Percentiles rank a stretch among this genome's conserved stretches.
Conservation (phyloP, 2,113 vertebrate genomes). For the Otolemur garnettii region DNA sequence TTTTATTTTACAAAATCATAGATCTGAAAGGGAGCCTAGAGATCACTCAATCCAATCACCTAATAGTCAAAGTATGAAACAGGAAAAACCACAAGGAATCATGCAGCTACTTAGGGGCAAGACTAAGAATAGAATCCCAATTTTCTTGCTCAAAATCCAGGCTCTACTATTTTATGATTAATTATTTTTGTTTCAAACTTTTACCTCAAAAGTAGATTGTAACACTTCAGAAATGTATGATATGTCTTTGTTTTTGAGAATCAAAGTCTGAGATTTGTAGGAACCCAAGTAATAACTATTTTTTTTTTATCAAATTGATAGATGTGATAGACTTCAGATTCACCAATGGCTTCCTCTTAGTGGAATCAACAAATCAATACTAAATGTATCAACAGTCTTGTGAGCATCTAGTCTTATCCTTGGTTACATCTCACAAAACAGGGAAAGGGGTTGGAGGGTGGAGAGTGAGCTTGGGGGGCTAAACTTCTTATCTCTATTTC, state of each 20-base stretch:
- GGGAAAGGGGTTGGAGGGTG: not conserved
- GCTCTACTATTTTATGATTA: not conserved
- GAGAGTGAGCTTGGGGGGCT: not conserved
- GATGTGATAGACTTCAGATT: not conserved
- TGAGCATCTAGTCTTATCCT: not conserved
- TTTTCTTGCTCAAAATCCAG: not conserved
- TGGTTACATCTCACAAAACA: not conserved
- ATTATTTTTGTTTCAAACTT: slow-evolving; percentile 32
- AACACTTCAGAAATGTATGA: slow-evolving; percentile 24
- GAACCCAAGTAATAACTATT: not conserved
- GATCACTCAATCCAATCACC: not conserved
- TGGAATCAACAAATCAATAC: not conserved
- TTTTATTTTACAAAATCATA: not conserved
- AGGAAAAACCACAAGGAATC: not conserved
- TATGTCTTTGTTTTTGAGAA: not conserved
- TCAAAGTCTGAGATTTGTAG: not conserved
- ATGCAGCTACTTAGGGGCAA: not conserved
- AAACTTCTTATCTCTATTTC: not conserved
- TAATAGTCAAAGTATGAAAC: not conserved
- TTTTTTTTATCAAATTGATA: not conserved
- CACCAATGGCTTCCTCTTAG: not conserved
- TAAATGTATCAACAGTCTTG: not conserved
- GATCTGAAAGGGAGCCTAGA: not conserved
- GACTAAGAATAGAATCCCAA: not conserved
- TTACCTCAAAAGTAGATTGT: not conserved